Conservation (phyloP, 2,888 invertebrate genomes). For the Eristalis intricaria region DNA sequence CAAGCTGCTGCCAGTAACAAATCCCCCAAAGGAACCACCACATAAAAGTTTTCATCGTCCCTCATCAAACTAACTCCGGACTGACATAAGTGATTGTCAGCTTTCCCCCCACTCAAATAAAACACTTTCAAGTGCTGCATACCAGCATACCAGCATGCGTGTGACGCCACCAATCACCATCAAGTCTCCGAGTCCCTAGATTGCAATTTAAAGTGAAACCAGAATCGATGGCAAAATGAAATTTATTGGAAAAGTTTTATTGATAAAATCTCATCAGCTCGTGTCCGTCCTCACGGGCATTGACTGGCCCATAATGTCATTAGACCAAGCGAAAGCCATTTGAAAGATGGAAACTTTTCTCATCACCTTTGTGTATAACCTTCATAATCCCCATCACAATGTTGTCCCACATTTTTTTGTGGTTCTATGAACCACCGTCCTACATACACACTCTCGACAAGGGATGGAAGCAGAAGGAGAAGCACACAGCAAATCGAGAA, state of each 20-base stretch:
- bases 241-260: slow-evolving; percentile 66
- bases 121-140: neutral
- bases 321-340: slow-evolving; percentile 35
- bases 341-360: slow-evolving; percentile 59
- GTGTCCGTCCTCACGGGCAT: neutral
- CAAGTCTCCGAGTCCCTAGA: neutral
- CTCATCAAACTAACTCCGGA: neutral
- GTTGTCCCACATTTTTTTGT: neutral
- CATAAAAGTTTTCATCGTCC: neutral
- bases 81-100: neutral
- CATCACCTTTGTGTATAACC: slow-evolving; percentile 35
- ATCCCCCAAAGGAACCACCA: neutral
- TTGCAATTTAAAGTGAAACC: slow-evolving; percentile 16
- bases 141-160: neutral
- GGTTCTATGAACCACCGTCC: too few relatives aligned
- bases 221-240: slow-evolving; percentile 46
- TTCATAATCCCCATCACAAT: slow-evolving; percentile 25
- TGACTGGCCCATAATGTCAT: slow-evolving; percentile 23
- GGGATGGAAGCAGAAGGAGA: neutral
- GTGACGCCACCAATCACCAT: neutral
- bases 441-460: neutral
- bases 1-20: neutral
- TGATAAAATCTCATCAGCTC: slow-evolving; percentile 51
- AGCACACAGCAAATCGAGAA: slow-evolving; percentile 15
- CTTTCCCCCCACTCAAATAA: neutral